Conservation (phyloP, 2,888 invertebrate species). For the Ophioninae sp. region DNA sequence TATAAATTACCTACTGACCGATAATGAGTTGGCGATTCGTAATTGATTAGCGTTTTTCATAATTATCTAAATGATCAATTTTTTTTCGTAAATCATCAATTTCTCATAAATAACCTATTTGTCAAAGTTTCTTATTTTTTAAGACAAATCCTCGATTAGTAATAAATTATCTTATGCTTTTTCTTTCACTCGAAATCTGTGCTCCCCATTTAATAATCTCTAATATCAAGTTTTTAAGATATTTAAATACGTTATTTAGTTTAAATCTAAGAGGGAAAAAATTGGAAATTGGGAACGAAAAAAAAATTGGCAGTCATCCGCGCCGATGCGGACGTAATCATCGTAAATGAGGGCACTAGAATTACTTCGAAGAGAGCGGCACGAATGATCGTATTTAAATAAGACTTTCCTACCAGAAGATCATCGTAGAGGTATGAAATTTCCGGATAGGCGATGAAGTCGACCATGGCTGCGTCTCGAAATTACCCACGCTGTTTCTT, state of each 20-base stretch:
- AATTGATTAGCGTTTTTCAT: not conserved
- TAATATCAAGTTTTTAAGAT: no score
- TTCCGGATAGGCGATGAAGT: constrained; percentile 77
- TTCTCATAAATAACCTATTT: no score
- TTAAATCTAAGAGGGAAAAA: not conserved
- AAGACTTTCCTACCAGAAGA: constrained; percentile 71
- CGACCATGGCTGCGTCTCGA: constrained; percentile 73
- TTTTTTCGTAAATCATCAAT: no score
- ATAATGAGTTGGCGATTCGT: not conserved
- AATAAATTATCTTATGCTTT: no score
- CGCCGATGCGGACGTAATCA: not conserved
- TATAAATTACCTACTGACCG: not conserved
- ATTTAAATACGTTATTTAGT: no score
- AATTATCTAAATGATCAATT: no score
- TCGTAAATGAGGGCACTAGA: not conserved
- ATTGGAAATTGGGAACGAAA: not conserved
- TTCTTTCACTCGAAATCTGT: no score
- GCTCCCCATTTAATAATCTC: no score
- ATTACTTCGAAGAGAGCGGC: not conserved
- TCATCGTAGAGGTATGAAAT: constrained; percentile 78
- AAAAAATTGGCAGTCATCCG: not conserved
- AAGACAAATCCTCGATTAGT: no score
- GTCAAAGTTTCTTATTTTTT: no score
- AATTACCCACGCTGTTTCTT: constrained; percentile 40
- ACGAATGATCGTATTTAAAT: not conserved